Evolutionary conservation across 2,888 invertebrate genomes (phyloP).

Genomic region (Tridacna crocea): DNA sequence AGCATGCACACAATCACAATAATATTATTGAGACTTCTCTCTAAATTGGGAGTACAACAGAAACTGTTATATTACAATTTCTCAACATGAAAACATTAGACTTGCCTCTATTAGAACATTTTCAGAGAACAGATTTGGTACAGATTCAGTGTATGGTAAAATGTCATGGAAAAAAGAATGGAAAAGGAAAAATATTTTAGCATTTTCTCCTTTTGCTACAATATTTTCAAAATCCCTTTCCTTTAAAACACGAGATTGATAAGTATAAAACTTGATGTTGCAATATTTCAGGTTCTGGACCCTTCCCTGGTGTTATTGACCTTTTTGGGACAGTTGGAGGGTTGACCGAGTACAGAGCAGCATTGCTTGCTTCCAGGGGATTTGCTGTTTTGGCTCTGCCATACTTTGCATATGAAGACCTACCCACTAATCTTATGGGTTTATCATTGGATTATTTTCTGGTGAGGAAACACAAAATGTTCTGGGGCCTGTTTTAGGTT

Average conservation of each 20-base stretch:
- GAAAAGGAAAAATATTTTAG: no score
- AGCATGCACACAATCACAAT: no score
- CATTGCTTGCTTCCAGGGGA: slow-evolving; percentile 78
- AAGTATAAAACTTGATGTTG: no score
- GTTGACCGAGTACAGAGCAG: slow-evolving; percentile 72
- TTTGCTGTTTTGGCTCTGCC: slow-evolving; percentile 74
- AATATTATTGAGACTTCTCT: no score
- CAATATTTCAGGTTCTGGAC: slow-evolving; percentile 66
- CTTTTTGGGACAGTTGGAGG: slow-evolving; percentile 80
- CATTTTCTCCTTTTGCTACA: neutral
- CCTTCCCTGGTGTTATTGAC: slow-evolving; percentile 78
- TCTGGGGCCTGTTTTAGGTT: no score
- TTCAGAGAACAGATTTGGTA: no score
- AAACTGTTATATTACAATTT: no score
- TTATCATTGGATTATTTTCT: slow-evolving; percentile 67
- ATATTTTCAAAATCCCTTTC: neutral
- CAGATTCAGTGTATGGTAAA: no score
- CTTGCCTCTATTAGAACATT: no score
- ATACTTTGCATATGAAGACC: slow-evolving; percentile 74
- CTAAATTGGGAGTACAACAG: no score
- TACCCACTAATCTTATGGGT: slow-evolving; percentile 52
- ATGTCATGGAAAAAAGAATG: no score
- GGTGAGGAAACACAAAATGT: slow-evolving; percentile 57
- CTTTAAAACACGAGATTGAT: neutral
- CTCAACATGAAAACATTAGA: no score